These are phyloP conservation scores for Diploptera punctata DNA, from an alignment of 2,888 invertebrate genomes.

Conservation along the genomic window DNA sequence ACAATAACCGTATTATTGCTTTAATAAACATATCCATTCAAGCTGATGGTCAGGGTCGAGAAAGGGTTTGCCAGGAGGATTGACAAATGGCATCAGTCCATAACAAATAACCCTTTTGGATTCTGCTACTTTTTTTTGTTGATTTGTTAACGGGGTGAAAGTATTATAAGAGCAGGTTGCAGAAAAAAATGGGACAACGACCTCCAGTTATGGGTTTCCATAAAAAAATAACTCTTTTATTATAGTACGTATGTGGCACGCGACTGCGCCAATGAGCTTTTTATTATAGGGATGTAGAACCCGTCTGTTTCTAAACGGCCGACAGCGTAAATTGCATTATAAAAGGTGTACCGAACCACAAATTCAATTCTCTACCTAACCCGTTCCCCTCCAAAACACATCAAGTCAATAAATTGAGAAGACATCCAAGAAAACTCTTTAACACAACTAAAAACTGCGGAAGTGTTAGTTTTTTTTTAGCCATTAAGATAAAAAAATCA, in stretches of 20 bases:
- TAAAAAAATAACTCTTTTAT: conserved; percentile 6
- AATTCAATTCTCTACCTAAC: neutral
- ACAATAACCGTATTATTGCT: conserved; percentile 28
- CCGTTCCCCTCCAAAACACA: neutral
- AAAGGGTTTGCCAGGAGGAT: neutral
- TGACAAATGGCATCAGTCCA: neutral
- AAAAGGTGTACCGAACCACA: conserved; percentile 1
- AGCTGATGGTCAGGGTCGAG: neutral
- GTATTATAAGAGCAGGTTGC: neutral
- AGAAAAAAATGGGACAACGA: neutral
- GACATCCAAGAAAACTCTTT: conserved; percentile 7
- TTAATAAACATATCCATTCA: conserved; percentile 21
- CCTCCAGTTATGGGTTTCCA: neutral
- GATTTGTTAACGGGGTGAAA: neutral
- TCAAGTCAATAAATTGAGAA: neutral
- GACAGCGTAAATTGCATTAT: conserved; percentile 1
- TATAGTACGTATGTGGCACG: neutral
- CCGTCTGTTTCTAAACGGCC: neutral
- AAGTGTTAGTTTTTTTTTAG: neutral
- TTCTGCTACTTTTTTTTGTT: conserved; percentile 9
- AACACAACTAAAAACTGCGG: neutral
- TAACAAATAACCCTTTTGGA: conserved; percentile 25
- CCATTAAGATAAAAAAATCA: neutral
- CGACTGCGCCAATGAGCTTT: neutral
- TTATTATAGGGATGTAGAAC: neutral